A percentile compares a stretch with the other conserved stretches of the same genome.
phyloP scores from a whole-genome alignment of 2,888 invertebrate species.

The Sinotaia quadrata region DNA sequence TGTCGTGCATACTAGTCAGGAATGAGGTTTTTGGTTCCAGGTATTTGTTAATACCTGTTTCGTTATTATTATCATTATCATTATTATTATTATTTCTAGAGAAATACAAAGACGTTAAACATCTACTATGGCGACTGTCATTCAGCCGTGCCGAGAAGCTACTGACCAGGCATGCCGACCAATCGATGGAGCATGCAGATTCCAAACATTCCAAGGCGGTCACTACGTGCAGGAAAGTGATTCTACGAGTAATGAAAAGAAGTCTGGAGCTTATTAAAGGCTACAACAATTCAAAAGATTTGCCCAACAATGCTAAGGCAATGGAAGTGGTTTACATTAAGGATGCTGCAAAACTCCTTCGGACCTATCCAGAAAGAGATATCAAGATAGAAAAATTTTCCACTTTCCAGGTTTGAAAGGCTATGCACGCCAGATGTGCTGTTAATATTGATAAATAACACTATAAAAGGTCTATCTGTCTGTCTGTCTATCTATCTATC shows the following conservation, averaged over 20 bases:
- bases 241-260: slow-evolving; percentile 16
- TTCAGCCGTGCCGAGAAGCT: slow-evolving; percentile 12
- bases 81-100: neutral
- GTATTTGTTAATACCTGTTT: neutral
- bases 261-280: slow-evolving; percentile 18
- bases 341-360: neutral
- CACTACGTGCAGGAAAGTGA: slow-evolving; percentile 4
- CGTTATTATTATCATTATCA: neutral
- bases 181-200: neutral
- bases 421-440: no score
- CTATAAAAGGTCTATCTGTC: no score
- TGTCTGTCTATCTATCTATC: no score
- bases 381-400: slow-evolving; percentile 10
- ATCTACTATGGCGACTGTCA: slow-evolving; percentile 16
- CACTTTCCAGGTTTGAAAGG: slow-evolving; percentile 18
- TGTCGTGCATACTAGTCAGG: no score
- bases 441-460: no score
- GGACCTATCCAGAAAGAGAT: neutral
- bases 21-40: neutral
- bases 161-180: slow-evolving; percentile 4
- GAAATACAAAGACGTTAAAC: neutral
- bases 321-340: neutral
- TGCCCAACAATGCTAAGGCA: neutral
- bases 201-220: neutral
- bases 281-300: neutral